These are phyloP conservation scores for Empidonax alnorum DNA, from an alignment of 2,113 vertebrate genomes.

Conservation along the genomic window DNA sequence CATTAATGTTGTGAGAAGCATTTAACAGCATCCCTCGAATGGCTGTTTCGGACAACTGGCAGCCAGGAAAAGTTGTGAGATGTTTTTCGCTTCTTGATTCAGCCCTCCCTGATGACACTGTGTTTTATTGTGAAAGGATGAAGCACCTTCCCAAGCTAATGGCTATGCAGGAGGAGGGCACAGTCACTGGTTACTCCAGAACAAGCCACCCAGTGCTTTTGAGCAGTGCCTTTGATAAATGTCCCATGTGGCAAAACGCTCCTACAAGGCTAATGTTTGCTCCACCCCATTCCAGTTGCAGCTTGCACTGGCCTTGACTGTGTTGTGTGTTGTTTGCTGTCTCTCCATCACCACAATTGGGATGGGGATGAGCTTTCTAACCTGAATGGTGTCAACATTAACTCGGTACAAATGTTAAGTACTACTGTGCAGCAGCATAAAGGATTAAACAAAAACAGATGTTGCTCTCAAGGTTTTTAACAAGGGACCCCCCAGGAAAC, in stretches of 20 bases:
- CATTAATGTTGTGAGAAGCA: neutral
- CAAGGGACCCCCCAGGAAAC: neutral
- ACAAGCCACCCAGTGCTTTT: neutral
- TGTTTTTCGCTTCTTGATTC: neutral
- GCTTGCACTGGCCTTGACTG: neutral
- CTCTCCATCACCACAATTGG: fast-evolving
- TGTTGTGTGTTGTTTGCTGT: fast-evolving
- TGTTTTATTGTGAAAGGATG: neutral
- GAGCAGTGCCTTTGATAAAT: neutral
- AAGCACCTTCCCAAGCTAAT: neutral
- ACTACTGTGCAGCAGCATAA: neutral
- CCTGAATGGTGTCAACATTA: neutral
- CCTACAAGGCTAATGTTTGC: neutral
- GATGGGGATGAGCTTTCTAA: neutral
- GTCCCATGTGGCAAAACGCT: neutral
- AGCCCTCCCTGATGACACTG: neutral
- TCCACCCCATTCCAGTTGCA: fast-evolving
- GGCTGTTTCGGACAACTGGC: neutral
- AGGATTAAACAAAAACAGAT: neutral
- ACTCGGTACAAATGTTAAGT: neutral
- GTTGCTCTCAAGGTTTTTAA: neutral
- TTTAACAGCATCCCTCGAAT: neutral
- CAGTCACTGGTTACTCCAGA: neutral
- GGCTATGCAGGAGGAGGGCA: neutral
- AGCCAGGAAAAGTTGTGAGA: neutral